A percentile compares a stretch with the other conserved stretches of the same genome.
These are phyloP conservation scores for Plebejus melissa DNA, from an alignment of 2,888 invertebrate species.

Conservation along the genomic window DNA sequence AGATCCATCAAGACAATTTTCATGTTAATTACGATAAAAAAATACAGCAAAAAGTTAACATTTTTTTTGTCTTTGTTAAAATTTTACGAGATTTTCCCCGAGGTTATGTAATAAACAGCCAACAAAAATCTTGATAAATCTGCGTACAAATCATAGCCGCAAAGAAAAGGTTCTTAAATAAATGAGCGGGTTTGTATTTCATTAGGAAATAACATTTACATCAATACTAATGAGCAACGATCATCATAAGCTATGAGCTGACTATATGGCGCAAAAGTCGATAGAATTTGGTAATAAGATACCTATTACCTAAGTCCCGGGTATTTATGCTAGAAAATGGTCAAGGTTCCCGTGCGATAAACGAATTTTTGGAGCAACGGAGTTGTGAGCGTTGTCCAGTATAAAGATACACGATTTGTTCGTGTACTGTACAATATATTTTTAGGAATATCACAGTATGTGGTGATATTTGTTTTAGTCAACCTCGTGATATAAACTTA, in stretches of 20 bases:
- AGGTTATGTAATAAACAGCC: slow-evolving; percentile 16
- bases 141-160: slow-evolving; percentile 57
- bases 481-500: too few species aligned
- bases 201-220: slow-evolving; percentile 42
- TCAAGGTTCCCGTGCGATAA: too few species aligned
- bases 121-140: slow-evolving; percentile 55
- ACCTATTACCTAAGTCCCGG: too few species aligned
- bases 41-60: not conserved
- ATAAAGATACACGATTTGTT: too few species aligned
- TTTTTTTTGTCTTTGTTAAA: slow-evolving; percentile 15
- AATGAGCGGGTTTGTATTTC: slow-evolving; percentile 67
- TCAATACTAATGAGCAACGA: slow-evolving; percentile 8
- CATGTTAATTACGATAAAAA: not conserved
- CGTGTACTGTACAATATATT: too few species aligned
- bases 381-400: too few species aligned
- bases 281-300: not conserved
- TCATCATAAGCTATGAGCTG: not conserved
- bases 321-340: too few species aligned
- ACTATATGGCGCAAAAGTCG: not conserved
- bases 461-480: too few species aligned
- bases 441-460: too few species aligned
- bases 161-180: slow-evolving; percentile 64
- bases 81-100: slow-evolving; percentile 21
- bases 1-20: not conserved
- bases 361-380: too few species aligned